A percentile compares a stretch with the other conserved stretches of the same genome.
Evolutionary conservation across 2,113 vertebrate genomes (phyloP).

Genomic region (Planiliza haematocheilus): DNA sequence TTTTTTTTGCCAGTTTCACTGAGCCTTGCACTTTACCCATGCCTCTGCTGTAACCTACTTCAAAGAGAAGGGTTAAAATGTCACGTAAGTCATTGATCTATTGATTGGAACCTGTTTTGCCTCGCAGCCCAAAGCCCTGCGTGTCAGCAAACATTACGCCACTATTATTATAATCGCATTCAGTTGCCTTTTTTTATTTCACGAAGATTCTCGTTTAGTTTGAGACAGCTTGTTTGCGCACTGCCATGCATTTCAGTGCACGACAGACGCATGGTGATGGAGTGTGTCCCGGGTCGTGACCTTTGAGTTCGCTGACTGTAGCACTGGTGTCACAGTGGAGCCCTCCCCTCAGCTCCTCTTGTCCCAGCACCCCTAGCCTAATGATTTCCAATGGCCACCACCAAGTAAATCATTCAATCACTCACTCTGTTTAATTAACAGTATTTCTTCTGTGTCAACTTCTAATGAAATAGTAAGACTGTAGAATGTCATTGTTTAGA

Average conservation of each 20-base stretch:
- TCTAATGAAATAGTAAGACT: constrained; percentile 24
- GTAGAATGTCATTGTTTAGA: constrained; percentile 41
- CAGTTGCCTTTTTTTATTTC: neutral
- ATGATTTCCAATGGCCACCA: constrained; percentile 75
- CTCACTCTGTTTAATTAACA: constrained; percentile 36
- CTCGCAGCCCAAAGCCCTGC: neutral
- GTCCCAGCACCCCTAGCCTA: constrained; percentile 62
- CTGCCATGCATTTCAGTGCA: constrained; percentile 2
- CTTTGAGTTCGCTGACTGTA: constrained; percentile 58
- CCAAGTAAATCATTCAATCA: constrained; percentile 69
- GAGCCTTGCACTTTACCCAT: constrained; percentile 15
- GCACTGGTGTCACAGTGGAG: constrained; percentile 51
- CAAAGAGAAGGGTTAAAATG: constrained; percentile 36
- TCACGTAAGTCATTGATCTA: constrained; percentile 55
- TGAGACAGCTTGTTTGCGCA: neutral
- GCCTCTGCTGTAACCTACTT: constrained; percentile 32
- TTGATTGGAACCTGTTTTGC: constrained; percentile 39
- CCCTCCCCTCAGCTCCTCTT: constrained; percentile 32
- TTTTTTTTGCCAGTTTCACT: neutral
- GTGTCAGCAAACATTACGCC: neutral
- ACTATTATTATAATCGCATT: neutral
- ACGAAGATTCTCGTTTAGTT: neutral
- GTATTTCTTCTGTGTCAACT: constrained; percentile 26
- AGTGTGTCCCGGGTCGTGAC: constrained; percentile 56
- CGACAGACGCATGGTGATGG: constrained; percentile 42